Evolutionary conservation across 1,140 invertebrate species (phyloP).

Genomic region (Seison nebaliae): DNA sequence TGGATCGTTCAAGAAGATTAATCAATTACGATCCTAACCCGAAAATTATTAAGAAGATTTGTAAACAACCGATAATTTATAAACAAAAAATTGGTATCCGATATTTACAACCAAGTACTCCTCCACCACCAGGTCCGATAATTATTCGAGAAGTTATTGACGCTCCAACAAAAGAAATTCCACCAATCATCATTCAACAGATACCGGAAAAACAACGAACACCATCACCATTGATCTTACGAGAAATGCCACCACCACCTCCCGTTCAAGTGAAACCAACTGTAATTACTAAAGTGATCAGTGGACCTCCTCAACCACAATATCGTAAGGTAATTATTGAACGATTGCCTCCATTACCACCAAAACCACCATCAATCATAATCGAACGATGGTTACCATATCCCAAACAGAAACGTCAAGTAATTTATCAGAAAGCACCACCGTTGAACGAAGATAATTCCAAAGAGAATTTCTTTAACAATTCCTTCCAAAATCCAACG

Average conservation of each 20-base stretch:
- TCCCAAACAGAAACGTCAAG: conserved; percentile 3
- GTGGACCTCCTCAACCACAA: conserved; percentile 5
- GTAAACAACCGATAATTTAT: neutral
- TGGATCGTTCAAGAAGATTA: too few relatives aligned
- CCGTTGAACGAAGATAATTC: neutral
- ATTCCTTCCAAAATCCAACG: too few relatives aligned
- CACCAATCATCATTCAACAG: conserved; percentile 10
- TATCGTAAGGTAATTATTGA: conserved; percentile 10
- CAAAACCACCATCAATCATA: conserved; percentile 9
- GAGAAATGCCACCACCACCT: conserved; percentile 5
- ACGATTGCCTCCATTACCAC: conserved; percentile 3
- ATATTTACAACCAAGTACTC: conserved; percentile 8
- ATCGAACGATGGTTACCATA: conserved; percentile 12
- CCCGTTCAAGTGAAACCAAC: conserved; percentile 1
- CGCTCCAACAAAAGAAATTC: conserved; percentile 1
- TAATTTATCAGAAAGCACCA: conserved; percentile 7
- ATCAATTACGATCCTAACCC: conserved; percentile 6
- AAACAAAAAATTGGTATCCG: conserved; percentile 7
- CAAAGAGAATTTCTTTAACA: too few relatives aligned
- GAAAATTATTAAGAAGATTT: conserved; percentile 3
- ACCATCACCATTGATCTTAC: conserved; percentile 5
- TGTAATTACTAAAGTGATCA: conserved; percentile 2
- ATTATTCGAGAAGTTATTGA: too few relatives aligned
- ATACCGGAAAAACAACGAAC: conserved; percentile 1
- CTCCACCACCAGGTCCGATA: conserved; percentile 8